Base-by-base conservation (phyloP, 2,113 vertebrate species). In the Brachypteracias leptosomus region DNA sequence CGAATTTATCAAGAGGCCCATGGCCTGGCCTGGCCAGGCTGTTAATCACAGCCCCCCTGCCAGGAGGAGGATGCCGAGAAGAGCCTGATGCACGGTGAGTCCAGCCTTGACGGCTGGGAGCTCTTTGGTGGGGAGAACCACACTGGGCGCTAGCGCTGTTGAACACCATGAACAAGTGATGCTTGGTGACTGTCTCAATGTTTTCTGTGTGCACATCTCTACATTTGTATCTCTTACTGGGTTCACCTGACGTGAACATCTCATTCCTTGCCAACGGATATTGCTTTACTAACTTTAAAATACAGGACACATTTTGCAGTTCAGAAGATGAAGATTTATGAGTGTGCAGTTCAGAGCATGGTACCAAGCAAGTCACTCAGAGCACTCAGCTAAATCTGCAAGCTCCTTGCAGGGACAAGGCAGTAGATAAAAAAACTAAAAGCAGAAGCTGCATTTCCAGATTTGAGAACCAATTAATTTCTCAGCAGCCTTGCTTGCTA, bases 1-100 rank as follows among this genome's bases (percentile, higher is more conserved):
- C 65, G 55, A 94, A 95, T 97, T 97, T 96, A 98, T 97, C 96
- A 97, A 95, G 95, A 96, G 93, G 95, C 94, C 96, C 80, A 70
- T 28, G 38, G 91, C 55, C 77, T 49, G 68, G 79, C 36, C 91
- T 94, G 93, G 65, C 70, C 29, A 26, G 87, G 76, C 91, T 95
- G 95, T 92, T 96, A 97, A 90, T 91, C 87, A 77, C 84, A 57
- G 59, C 36, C 55, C 42, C 6, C 28, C n/a, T 70, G 91, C 95
- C 95, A 90, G 92, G 82, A 91, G 87, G 93, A 97, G 70, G 90
- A 94, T 77, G 86, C 88, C 2, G 58, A 93, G 96, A 96, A 92
- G 96, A 90, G 62, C 54, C 80, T 16, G 24, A 72, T 66, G 74
- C 78, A 33, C 0, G 0, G 46, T 2, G 1, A 77, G 63, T 22